phyloP scores from a whole-genome alignment of 2,888 invertebrate genomes.

The Hedychridium roseum region DNA sequence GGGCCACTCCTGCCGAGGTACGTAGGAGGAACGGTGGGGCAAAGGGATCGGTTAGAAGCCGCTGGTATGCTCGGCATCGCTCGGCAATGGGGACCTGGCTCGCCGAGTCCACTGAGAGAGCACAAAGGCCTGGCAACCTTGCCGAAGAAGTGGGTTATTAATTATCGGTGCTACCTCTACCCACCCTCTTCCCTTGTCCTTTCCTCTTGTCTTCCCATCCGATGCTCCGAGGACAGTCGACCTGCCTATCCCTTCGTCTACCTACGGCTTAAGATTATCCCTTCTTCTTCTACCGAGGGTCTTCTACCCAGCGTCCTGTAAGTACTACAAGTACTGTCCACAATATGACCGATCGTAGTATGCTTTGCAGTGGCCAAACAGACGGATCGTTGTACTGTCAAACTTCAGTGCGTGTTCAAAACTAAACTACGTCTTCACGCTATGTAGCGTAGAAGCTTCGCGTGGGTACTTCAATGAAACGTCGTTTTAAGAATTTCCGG shows the following conservation, averaged over 20 bases:
- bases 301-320: no score
- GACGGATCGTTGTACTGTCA: no score
- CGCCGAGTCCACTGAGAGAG: constrained; percentile 23
- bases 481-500: no score
- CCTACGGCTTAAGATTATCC: constrained; percentile 13
- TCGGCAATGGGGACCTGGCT: constrained; percentile 11
- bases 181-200: constrained; percentile 2
- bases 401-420: no score
- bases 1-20: constrained; percentile 30
- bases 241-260: constrained; percentile 15
- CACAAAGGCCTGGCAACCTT: constrained; percentile 40
- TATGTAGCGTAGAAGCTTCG: no score
- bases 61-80: constrained; percentile 28
- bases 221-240: constrained; percentile 9
- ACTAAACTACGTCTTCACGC: no score
- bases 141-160: constrained; percentile 51
- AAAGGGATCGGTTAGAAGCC: constrained; percentile 24
- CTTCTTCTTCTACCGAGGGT: no score
- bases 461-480: no score
- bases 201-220: background rate
- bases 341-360: no score
- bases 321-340: no score
- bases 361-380: no score
- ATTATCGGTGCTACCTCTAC: constrained; percentile 42
- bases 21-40: constrained; percentile 10